Conservation (phyloP, 1,140 invertebrate genomes). For the Brachionus manjavacas region DNA sequence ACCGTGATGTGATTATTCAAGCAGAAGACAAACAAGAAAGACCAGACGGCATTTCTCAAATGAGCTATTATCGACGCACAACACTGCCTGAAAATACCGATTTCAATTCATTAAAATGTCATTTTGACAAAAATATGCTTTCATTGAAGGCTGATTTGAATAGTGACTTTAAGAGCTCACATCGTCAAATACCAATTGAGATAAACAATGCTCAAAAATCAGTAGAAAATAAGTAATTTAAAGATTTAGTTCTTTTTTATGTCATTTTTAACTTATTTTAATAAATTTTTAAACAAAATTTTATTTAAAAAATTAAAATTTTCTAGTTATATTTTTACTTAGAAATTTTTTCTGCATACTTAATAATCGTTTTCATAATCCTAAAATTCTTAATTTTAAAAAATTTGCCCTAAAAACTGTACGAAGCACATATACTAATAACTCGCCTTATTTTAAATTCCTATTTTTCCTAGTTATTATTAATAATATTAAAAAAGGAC, state of each 20-base stretch:
- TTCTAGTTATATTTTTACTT: too few relatives aligned
- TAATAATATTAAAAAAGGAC: background rate
- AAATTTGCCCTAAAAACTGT: too few relatives aligned
- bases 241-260: background rate
- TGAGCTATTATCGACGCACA: background rate
- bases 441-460: too few relatives aligned
- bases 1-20: background rate
- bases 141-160: background rate
- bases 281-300: too few relatives aligned
- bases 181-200: background rate
- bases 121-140: background rate
- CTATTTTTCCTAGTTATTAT: too few relatives aligned
- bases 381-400: too few relatives aligned
- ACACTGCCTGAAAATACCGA: background rate
- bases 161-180: background rate
- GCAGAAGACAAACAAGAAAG: conserved; percentile 7
- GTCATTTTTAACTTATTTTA: background rate
- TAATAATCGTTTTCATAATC: too few relatives aligned
- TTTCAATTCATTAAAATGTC: conserved; percentile 4
- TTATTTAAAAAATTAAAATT: too few relatives aligned
- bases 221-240: background rate
- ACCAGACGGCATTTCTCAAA: background rate
- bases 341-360: too few relatives aligned
- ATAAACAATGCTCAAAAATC: background rate
- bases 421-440: too few relatives aligned